phyloP scores from a whole-genome alignment of 1,140 invertebrate species.

The Acromyrmex echinatior region DNA sequence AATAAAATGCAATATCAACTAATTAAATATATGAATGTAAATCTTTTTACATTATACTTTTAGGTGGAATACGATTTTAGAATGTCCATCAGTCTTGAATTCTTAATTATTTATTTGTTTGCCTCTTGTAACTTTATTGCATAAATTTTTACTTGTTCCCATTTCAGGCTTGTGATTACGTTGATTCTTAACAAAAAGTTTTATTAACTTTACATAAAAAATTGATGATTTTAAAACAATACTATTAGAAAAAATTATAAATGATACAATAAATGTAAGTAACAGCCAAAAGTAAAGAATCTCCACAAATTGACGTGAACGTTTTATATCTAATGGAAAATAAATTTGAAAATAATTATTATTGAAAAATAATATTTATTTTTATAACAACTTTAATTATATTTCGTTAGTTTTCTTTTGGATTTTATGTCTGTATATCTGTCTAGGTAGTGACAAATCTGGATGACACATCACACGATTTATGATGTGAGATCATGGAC shows the following conservation, averaged over 20 bases:
- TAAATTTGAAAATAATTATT: no score
- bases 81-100: neutral
- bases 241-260: no score
- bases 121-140: neutral
- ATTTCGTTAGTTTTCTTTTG: no score
- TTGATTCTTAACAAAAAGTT: neutral
- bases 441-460: neutral
- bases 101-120: neutral
- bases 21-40: neutral
- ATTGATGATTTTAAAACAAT: neutral
- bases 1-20: neutral
- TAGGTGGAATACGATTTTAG: neutral
- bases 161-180: neutral
- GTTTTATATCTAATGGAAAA: no score
- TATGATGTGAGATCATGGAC: slow-evolving; percentile 2
- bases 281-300: no score
- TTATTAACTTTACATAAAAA: neutral
- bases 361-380: neutral
- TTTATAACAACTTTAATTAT: neutral
- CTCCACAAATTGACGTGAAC: no score
- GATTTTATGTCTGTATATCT: neutral
- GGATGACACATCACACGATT: neutral
- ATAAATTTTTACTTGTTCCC: neutral
- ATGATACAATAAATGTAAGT: no score
- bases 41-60: neutral